A percentile compares a stretch with the other conserved stretches of the same genome.
phyloP scores from a whole-genome alignment of 2,113 vertebrate species.

The Synodontis membranacea region DNA sequence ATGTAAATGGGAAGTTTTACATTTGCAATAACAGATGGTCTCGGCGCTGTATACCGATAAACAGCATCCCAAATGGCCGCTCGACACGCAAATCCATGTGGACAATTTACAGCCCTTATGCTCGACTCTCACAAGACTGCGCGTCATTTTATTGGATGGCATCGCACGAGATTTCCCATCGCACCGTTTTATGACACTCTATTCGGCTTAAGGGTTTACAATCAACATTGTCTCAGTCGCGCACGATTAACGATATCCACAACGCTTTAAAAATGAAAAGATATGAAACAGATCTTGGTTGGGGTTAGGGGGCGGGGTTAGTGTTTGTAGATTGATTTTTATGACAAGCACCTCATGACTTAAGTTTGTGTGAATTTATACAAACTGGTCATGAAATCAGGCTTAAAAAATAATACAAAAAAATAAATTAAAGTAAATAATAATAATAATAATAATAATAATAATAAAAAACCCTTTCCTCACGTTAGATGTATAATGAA shows the following conservation, averaged over 20 bases:
- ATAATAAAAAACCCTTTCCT: too few relatives aligned
- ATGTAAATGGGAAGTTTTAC: slow-evolving; percentile 42
- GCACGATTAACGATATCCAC: neutral
- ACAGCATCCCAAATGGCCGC: slow-evolving; percentile 30
- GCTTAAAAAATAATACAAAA: too few relatives aligned
- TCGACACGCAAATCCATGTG: slow-evolving; percentile 23
- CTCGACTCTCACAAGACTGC: slow-evolving; percentile 23
- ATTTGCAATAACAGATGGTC: slow-evolving; percentile 43
- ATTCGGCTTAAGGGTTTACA: neutral
- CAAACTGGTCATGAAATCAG: neutral
- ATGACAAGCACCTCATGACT: neutral
- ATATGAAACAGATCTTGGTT: neutral
- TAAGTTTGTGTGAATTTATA: neutral
- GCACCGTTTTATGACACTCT: neutral
- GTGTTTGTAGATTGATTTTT: neutral
- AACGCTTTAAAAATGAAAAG: too few relatives aligned
- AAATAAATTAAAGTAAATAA: too few relatives aligned
- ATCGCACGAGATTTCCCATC: neutral
- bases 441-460: too few relatives aligned
- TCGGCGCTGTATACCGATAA: slow-evolving; percentile 39
- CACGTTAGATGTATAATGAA: too few relatives aligned
- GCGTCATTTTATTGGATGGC: neutral
- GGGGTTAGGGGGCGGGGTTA: neutral
- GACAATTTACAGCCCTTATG: slow-evolving; percentile 40
- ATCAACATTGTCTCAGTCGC: neutral